phyloP scores from a whole-genome alignment of 2,888 invertebrate species.

The Troides helena region DNA sequence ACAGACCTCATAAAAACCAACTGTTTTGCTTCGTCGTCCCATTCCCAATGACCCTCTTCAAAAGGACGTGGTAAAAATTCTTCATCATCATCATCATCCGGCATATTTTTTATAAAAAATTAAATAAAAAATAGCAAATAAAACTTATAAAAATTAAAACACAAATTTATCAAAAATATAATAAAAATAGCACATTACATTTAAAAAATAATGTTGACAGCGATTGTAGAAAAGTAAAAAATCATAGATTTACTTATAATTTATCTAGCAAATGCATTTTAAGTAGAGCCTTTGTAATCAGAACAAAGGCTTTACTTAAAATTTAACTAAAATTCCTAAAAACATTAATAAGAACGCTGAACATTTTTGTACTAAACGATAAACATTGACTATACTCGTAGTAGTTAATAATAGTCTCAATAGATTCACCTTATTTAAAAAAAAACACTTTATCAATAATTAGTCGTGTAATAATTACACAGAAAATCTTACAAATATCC shows the following conservation, averaged over 20 bases:
- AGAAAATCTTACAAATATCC: too few relatives aligned
- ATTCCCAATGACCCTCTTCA: conserved; percentile 63
- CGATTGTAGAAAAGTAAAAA: background rate
- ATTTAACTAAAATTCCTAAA: too few relatives aligned
- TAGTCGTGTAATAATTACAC: too few relatives aligned
- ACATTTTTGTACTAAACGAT: too few relatives aligned
- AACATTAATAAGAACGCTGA: too few relatives aligned
- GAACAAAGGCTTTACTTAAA: too few relatives aligned
- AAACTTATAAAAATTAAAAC: conserved; percentile 3
- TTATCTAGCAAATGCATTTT: background rate
- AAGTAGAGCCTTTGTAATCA: too few relatives aligned
- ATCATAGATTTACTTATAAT: background rate
- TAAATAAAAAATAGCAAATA: conserved; percentile 1
- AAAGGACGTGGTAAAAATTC: conserved; percentile 38
- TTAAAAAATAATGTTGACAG: background rate
- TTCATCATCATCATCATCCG: conserved; percentile 42
- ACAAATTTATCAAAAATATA: conserved; percentile 5
- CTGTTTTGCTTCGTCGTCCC: conserved; percentile 46
- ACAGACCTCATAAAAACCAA: conserved; percentile 46
- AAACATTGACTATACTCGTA: too few relatives aligned
- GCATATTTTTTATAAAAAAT: conserved; percentile 24
- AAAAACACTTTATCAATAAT: too few relatives aligned
- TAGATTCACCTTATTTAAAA: too few relatives aligned
- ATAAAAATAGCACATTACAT: conserved; percentile 25
- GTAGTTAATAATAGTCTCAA: too few relatives aligned